Conservation (phyloP, 2,888 invertebrate genomes). For the Harpagoxenus sublaevis region DNA sequence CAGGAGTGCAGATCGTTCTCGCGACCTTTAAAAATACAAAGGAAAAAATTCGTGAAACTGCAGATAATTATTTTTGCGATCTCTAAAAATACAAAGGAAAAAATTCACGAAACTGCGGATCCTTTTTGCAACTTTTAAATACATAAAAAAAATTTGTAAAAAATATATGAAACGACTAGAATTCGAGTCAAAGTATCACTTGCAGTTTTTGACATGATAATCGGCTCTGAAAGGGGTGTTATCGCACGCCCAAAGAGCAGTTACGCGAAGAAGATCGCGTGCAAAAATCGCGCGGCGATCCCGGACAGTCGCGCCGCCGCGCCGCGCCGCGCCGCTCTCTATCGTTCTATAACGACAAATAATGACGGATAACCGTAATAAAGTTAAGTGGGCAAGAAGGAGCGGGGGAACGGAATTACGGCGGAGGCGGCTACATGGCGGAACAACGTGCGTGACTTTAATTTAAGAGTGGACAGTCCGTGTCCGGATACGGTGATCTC, state of each 20-base stretch:
- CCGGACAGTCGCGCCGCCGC: neutral
- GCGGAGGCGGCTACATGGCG: slow-evolving; percentile 40
- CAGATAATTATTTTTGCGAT: neutral
- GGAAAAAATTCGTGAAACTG: neutral
- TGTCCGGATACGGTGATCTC: slow-evolving; percentile 61
- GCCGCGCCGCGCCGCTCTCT: neutral
- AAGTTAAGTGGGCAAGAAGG: slow-evolving; percentile 30
- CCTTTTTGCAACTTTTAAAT: neutral
- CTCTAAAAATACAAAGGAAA: neutral
- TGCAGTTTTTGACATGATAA: neutral
- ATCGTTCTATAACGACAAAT: slow-evolving; percentile 36
- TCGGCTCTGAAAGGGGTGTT: neutral
- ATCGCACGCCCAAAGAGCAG: neutral
- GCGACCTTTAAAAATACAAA: neutral
- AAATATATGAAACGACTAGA: neutral
- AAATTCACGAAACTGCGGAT: neutral
- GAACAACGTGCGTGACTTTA: slow-evolving; percentile 59
- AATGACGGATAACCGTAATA: slow-evolving; percentile 43
- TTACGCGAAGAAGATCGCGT: slow-evolving; percentile 6
- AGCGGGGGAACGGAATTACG: slow-evolving; percentile 23
- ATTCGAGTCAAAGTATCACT: neutral
- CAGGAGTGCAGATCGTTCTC: neutral
- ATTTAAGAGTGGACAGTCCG: slow-evolving; percentile 58
- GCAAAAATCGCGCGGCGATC: neutral
- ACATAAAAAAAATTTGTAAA: neutral